phyloP scores from a whole-genome alignment of 2,888 invertebrate genomes.

The Apamea sordens region DNA sequence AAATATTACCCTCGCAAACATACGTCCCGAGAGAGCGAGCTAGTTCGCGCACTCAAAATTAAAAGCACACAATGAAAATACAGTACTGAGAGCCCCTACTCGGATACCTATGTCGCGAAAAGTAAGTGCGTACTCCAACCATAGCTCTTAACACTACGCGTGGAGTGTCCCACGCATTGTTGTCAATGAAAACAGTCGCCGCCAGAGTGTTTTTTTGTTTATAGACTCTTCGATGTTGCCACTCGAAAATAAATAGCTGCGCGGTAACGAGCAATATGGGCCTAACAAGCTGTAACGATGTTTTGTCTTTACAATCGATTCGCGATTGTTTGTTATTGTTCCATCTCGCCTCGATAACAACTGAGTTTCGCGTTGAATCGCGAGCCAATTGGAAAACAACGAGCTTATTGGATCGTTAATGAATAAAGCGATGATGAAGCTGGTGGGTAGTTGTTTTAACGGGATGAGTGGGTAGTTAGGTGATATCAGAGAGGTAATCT shows the following conservation, averaged over 20 bases:
- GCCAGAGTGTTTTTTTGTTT: conserved; percentile 90
- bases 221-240: conserved; percentile 89
- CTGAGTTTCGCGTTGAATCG: conserved; percentile 71
- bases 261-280: conserved; percentile 87
- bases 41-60: conserved; percentile 92
- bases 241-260: conserved; percentile 88
- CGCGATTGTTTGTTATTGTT: conserved; percentile 81
- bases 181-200: conserved; percentile 89
- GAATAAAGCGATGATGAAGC: conserved; percentile 33
- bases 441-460: conserved; percentile 19
- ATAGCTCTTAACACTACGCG: conserved; percentile 86
- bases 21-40: conserved; percentile 90
- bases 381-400: conserved; percentile 64
- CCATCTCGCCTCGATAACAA: conserved; percentile 72
- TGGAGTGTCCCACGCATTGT: conserved; percentile 84
- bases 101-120: conserved; percentile 89
- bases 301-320: conserved; percentile 85
- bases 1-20: conserved; percentile 91
- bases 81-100: conserved; percentile 86
- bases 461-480: background rate
- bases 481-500: background rate
- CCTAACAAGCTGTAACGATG: conserved; percentile 87
- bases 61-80: conserved; percentile 92
- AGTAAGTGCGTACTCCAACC: conserved; percentile 86
- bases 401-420: conserved; percentile 63